These are phyloP conservation scores for Sylvia atricapilla DNA, from an alignment of 2,113 vertebrate genomes.

Conservation along the genomic window DNA sequence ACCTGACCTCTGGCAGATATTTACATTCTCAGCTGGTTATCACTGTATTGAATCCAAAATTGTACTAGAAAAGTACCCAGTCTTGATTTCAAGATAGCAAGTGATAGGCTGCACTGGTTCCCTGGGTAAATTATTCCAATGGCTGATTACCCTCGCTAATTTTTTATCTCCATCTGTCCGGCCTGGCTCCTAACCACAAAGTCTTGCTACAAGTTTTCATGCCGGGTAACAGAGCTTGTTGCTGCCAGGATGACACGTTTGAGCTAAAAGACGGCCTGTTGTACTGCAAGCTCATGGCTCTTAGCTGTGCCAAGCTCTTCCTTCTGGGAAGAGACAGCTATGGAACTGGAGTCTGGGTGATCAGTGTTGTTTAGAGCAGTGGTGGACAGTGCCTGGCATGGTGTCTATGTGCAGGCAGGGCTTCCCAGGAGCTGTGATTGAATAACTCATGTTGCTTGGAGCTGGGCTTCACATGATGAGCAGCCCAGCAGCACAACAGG, in stretches of 20 bases:
- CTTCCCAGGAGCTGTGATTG: neutral
- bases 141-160: neutral
- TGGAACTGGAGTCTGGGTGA: neutral
- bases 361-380: neutral
- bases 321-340: neutral
- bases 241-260: neutral
- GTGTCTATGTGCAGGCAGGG: neutral
- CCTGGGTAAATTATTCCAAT: conserved; percentile 2
- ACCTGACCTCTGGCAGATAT: neutral
- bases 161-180: conserved; percentile 18
- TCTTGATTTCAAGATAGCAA: conserved; percentile 18
- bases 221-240: neutral
- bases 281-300: neutral
- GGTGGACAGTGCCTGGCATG: neutral
- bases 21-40: conserved; percentile 8
- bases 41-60: neutral
- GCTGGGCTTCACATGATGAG: neutral
- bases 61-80: neutral
- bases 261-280: neutral
- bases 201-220: neutral
- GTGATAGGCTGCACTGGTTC: conserved; percentile 7
- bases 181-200: neutral
- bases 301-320: neutral
- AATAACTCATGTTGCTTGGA: neutral
- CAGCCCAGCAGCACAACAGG: neutral